A percentile compares a stretch with the other conserved stretches of the same genome.
Evolutionary conservation across 1,140 invertebrate genomes (phyloP).

Genomic region (Microvelia longipes): DNA sequence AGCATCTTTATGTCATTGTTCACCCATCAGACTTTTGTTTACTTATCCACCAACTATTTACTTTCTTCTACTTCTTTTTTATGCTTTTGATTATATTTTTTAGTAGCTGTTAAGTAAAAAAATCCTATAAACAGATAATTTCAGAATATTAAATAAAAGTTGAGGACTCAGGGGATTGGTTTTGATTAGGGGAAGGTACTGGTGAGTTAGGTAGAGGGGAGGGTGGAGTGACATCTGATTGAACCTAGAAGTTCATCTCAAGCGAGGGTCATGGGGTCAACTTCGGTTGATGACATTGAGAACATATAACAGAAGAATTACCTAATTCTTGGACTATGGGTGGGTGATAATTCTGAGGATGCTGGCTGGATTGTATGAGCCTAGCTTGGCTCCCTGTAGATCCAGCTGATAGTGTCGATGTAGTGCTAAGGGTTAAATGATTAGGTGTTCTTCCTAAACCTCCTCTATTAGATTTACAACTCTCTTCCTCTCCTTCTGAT

Average conservation of each 20-base stretch:
- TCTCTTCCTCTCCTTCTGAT: constrained; percentile 66
- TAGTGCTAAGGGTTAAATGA: constrained; percentile 80
- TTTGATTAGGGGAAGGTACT: not conserved
- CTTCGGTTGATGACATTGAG: constrained; percentile 13
- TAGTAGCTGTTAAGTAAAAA: too few species aligned
- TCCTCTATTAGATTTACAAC: constrained; percentile 37
- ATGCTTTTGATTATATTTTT: too few species aligned
- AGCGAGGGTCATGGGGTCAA: constrained; percentile 14
- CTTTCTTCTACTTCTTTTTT: too few species aligned
- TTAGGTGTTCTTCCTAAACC: constrained; percentile 74
- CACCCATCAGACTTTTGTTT: too few species aligned
- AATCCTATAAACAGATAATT: too few species aligned
- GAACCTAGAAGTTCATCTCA: constrained; percentile 16
- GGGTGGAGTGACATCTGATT: not conserved
- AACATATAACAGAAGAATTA: constrained; percentile 26
- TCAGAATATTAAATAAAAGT: not conserved
- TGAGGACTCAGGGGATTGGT: not conserved
- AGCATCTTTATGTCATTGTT: too few species aligned
- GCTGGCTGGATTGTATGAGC: constrained; percentile 82
- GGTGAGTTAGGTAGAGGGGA: too few species aligned
- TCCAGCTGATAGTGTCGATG: constrained; percentile 81
- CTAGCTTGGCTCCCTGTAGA: constrained; percentile 84
- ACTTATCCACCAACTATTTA: too few species aligned
- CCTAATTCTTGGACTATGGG: constrained; percentile 69
- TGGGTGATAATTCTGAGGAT: constrained; percentile 75